These are phyloP conservation scores for Dendroctonus ponderosae DNA, from an alignment of 1,140 invertebrate genomes.

Conservation along the genomic window DNA sequence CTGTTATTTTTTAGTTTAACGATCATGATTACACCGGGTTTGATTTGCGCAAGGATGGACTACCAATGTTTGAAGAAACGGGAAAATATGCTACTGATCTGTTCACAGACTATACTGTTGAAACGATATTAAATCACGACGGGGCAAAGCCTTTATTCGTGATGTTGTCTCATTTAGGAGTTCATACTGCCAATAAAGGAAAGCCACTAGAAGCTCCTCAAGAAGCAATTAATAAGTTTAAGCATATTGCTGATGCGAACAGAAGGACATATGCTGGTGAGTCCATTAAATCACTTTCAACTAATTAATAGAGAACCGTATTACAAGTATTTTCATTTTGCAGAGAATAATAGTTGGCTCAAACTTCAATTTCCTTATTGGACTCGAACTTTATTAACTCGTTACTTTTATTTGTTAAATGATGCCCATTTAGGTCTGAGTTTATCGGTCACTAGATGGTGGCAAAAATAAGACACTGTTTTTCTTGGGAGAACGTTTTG, in stretches of 20 bases:
- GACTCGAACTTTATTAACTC: no score
- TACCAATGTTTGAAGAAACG: constrained; percentile 59
- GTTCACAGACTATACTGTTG: constrained; percentile 64
- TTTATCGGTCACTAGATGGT: no score
- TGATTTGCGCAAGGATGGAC: constrained; percentile 63
- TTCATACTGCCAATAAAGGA: constrained; percentile 62
- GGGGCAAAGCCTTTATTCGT: constrained; percentile 63
- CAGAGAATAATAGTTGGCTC: no score
- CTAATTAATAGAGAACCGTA: no score
- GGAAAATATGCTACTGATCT: constrained; percentile 69
- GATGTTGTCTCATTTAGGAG: constrained; percentile 66
- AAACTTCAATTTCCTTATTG: no score
- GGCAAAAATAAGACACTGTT: no score
- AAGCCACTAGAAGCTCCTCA: constrained; percentile 62
- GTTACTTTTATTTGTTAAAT: no score
- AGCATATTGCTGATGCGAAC: constrained; percentile 63
- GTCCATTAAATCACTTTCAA: neutral
- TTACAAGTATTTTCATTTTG: no score
- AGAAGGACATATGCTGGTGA: constrained; percentile 67
- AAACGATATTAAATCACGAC: constrained; percentile 61
- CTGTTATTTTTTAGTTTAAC: constrained; percentile 41
- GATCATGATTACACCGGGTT: constrained; percentile 62
- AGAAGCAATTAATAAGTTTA: constrained; percentile 62
- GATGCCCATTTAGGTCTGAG: no score
- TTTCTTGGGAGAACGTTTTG: no score